Evolutionary conservation across 2,888 invertebrate species (phyloP).

Genomic region (Hydrotaea diabolus): DNA sequence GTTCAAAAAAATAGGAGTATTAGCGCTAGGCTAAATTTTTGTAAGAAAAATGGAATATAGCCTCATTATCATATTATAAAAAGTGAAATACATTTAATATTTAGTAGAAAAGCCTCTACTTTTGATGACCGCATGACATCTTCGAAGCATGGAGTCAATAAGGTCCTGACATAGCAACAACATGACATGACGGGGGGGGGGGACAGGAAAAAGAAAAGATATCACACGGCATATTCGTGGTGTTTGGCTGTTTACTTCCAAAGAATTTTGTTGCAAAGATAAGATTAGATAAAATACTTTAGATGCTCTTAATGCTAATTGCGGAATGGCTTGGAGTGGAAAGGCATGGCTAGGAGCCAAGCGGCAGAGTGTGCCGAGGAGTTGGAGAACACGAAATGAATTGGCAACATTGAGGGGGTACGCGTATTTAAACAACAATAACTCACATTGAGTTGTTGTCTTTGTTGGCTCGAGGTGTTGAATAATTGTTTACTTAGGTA

Average conservation of each 20-base stretch:
- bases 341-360: neutral
- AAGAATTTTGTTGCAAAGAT: slow-evolving; percentile 45
- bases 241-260: neutral
- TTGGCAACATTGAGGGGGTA: neutral
- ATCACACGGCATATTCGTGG: neutral
- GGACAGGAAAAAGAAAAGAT: neutral
- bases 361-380: too few relatives aligned
- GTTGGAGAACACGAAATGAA: too few relatives aligned
- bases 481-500: neutral
- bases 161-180: too few relatives aligned
- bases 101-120: too few relatives aligned
- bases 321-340: slow-evolving; percentile 11
- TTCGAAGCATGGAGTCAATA: too few relatives aligned
- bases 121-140: too few relatives aligned
- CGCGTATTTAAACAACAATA: neutral
- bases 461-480: neutral
- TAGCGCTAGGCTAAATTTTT: too few relatives aligned
- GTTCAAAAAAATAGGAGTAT: too few relatives aligned
- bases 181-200: neutral
- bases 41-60: too few relatives aligned
- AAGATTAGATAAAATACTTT: slow-evolving; percentile 66
- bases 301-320: slow-evolving; percentile 30
- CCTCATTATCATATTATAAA: too few relatives aligned
- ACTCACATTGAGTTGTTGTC: neutral
- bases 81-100: too few relatives aligned